Conservation (phyloP, 53 echinoderm and acorn worm species). For the Holothuria scabra region DNA sequence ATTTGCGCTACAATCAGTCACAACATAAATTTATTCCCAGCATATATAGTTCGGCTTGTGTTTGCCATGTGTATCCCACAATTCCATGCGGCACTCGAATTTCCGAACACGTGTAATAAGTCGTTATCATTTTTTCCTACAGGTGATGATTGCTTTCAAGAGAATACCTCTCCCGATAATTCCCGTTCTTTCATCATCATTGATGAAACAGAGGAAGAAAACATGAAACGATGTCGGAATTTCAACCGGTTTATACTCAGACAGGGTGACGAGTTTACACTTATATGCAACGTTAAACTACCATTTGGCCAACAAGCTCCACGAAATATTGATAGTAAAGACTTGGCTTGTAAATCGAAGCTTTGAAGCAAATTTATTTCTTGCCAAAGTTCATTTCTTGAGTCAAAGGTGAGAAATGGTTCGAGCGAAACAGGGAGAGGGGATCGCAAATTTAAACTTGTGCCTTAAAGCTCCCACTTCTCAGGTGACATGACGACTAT, state of each 20-base stretch:
- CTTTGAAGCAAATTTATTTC: not conserved
- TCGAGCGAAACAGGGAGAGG: too few species aligned
- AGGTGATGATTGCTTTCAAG: constrained; percentile 37
- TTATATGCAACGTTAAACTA: constrained; percentile 21
- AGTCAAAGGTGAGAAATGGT: too few species aligned
- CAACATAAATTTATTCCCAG: too few species aligned
- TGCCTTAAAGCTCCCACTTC: too few species aligned
- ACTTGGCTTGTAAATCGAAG: not conserved
- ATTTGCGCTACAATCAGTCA: too few species aligned
- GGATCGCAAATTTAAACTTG: too few species aligned
- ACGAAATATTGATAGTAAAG: not conserved
- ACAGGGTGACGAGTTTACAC: not conserved
- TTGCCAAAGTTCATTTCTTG: too few species aligned
- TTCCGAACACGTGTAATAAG: too few species aligned
- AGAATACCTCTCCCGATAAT: not conserved
- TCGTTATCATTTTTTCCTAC: not conserved
- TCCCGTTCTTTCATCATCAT: not conserved
- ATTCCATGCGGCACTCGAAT: too few species aligned
- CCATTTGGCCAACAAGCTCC: constrained; percentile 26
- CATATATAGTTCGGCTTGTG: too few species aligned
- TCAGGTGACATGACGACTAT: too few species aligned
- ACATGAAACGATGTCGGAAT: constrained; percentile 33
- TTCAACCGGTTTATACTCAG: not conserved
- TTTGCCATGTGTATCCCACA: too few species aligned
- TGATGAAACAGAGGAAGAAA: constrained; percentile 31